Evolutionary conservation across 2,113 vertebrate genomes (phyloP).

Genomic region (Marmota monax): DNA sequence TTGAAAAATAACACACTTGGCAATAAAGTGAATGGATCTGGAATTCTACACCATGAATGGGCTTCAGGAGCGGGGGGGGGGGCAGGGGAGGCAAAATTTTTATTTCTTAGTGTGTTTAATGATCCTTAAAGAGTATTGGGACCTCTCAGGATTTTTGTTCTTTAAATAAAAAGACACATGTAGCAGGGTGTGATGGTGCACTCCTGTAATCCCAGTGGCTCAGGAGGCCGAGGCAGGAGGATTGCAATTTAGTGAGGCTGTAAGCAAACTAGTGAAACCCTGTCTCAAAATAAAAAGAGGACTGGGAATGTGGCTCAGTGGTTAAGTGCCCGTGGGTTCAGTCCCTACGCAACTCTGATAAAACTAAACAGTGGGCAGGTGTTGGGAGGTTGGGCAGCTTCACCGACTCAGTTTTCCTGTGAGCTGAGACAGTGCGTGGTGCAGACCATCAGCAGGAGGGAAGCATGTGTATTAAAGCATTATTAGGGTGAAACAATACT

Average conservation of each 20-base stretch:
- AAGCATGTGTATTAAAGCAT: no score
- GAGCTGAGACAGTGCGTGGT: background rate
- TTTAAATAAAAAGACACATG: background rate
- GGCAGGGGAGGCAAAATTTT: background rate
- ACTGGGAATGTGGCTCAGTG: no score
- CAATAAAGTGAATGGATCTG: accelerated
- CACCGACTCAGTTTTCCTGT: background rate
- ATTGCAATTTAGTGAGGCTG: no score
- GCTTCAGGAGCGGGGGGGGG: background rate
- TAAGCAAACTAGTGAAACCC: no score
- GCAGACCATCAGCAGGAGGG: background rate
- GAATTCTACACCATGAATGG: background rate
- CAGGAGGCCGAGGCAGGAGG: no score
- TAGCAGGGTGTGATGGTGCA: background rate
- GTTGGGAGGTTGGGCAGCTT: background rate
- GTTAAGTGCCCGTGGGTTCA: no score
- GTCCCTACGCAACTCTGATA: background rate
- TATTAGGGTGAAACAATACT: background rate
- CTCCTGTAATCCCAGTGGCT: no score
- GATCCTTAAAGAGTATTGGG: background rate
- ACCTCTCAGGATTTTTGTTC: background rate
- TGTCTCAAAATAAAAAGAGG: no score
- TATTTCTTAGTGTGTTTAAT: background rate
- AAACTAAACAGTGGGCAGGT: background rate
- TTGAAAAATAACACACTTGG: background rate